These are phyloP conservation scores for Ectemnius continuus DNA, from an alignment of 2,888 invertebrate species.

Conservation along the genomic window DNA sequence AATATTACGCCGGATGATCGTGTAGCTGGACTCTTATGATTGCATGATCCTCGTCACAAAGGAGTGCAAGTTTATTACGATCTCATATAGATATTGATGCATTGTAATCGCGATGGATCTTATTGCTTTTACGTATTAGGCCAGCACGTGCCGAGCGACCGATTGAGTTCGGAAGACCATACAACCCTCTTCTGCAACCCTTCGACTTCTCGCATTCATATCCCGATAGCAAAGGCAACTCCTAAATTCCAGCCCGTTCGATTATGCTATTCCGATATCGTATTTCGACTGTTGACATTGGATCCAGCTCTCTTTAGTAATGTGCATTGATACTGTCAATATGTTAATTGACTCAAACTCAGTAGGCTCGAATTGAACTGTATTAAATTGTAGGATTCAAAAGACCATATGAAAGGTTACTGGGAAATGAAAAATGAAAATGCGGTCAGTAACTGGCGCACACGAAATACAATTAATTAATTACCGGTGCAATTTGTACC, in stretches of 20 bases:
- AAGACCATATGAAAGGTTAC: no score
- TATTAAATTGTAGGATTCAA: no score
- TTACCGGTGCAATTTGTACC: no score
- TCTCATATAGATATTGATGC: conserved; percentile 69
- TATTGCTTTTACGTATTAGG: conserved; percentile 73
- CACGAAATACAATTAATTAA: no score
- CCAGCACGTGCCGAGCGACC: conserved; percentile 69
- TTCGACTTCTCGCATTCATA: conserved; percentile 25
- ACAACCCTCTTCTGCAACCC: conserved; percentile 24
- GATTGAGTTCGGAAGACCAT: conserved; percentile 28
- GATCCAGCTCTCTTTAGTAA: no score
- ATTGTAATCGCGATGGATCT: conserved; percentile 66
- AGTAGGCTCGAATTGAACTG: no score
- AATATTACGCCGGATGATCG: conserved; percentile 36
- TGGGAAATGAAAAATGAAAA: no score
- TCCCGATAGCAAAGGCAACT: conserved; percentile 14
- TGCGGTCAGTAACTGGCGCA: no score
- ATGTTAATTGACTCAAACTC: no score
- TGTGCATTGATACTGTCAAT: no score
- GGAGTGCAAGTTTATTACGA: conserved; percentile 68
- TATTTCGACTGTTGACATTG: no score
- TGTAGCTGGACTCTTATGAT: conserved; percentile 18
- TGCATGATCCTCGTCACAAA: conserved; percentile 40
- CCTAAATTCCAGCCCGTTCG: neutral
- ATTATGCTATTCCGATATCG: no score